Evolutionary conservation across 2,797 vertebrate genomes (phyloP).

Genomic region (Prionace glauca): DNA sequence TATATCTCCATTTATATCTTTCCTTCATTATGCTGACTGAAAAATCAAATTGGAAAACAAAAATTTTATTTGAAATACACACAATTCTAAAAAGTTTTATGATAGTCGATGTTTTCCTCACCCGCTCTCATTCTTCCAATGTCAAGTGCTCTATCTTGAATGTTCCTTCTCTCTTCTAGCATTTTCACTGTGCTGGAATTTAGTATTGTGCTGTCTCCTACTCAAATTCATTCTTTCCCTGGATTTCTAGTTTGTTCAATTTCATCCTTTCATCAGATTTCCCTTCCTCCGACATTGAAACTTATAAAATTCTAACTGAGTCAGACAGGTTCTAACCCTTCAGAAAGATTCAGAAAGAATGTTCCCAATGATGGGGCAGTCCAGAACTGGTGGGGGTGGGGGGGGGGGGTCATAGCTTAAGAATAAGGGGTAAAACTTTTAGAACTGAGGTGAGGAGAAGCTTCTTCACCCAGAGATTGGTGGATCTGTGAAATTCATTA

Average conservation of each 20-base stretch:
- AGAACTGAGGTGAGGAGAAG: no score
- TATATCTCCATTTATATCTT: not conserved
- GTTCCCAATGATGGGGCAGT: no score
- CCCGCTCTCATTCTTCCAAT: not conserved
- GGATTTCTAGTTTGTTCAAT: not conserved
- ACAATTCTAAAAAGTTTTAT: not conserved
- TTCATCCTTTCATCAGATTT: not conserved
- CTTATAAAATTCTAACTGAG: no score
- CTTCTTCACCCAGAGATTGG: no score
- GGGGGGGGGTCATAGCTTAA: no score
- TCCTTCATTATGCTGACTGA: not conserved
- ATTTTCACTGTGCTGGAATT: not conserved
- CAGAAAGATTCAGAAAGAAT: no score
- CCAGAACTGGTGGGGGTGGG: no score
- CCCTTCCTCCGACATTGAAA: not conserved
- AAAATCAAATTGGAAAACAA: not conserved
- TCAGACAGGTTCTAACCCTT: no score
- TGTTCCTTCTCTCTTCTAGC: not conserved
- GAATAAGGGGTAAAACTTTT: no score
- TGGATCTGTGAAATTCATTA: no score
- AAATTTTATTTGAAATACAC: not conserved
- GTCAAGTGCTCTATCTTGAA: not conserved
- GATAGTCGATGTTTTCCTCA: not conserved
- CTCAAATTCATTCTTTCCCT: not conserved
- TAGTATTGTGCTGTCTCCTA: not conserved